phyloP scores from a whole-genome alignment of 2,113 vertebrate genomes.

The Neodontobutis hainanensis region DNA sequence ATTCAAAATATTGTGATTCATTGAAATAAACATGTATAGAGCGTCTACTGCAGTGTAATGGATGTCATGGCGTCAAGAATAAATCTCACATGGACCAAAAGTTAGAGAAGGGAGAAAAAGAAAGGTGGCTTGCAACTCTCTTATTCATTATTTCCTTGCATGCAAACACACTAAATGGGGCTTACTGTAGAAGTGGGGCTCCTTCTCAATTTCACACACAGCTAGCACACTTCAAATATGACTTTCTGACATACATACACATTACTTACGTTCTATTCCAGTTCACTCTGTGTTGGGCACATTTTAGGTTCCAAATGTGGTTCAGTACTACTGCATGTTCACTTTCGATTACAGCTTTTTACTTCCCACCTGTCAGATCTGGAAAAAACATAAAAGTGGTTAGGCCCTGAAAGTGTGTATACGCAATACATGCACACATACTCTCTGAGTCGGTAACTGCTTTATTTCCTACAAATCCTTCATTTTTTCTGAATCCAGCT shows the following conservation, averaged over 20 bases:
- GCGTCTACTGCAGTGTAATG: constrained; percentile 30
- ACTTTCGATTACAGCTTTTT: constrained; percentile 18
- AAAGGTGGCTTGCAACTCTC: constrained; percentile 5
- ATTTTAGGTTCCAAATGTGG: no score
- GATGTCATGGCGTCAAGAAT: constrained; percentile 20
- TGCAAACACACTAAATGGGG: background rate
- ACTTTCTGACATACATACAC: constrained; percentile 23
- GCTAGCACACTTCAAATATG: constrained; percentile 22
- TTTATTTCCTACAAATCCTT: constrained; percentile 39
- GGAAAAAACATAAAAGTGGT: constrained; percentile 24
- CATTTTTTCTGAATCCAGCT: constrained; percentile 29
- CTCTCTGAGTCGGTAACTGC: background rate
- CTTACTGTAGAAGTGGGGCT: constrained; percentile 2
- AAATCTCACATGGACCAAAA: constrained; percentile 22
- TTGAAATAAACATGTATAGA: constrained; percentile 13
- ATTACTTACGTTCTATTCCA: constrained; percentile 15
- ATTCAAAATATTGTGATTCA: constrained; percentile 15
- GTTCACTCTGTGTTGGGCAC: background rate
- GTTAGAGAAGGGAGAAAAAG: background rate
- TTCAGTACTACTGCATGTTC: background rate
- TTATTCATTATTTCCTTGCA: constrained; percentile 21
- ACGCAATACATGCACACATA: constrained; percentile 16
- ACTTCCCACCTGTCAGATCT: constrained; percentile 29
- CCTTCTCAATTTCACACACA: constrained; percentile 10
- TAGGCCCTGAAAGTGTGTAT: constrained; percentile 30